phyloP scores from a whole-genome alignment of 2,113 vertebrate species.

The Brachionichthys hirsutus region DNA sequence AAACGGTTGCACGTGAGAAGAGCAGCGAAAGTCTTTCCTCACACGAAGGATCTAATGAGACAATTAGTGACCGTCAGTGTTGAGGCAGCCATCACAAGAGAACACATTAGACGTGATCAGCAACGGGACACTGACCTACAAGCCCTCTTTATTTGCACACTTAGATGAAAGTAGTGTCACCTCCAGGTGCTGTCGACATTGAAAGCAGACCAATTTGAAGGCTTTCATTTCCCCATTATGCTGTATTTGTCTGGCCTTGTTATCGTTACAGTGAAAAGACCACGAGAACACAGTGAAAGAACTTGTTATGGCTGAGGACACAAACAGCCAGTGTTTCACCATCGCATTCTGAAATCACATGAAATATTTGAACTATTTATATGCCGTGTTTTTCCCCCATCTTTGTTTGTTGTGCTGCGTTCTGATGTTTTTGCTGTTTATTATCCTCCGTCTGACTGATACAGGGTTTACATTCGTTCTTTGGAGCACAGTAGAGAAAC shows the following conservation, averaged over 20 bases:
- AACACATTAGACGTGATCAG: conserved; percentile 18
- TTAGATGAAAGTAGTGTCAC: not conserved
- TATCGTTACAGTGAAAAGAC: conserved; percentile 42
- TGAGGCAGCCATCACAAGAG: conserved; percentile 36
- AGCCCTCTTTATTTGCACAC: not conserved
- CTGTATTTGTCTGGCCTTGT: conserved; percentile 2
- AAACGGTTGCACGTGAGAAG: conserved; percentile 27
- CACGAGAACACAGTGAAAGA: conserved; percentile 23
- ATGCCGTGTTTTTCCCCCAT: conserved; percentile 38
- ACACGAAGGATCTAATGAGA: conserved; percentile 23
- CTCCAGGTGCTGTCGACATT: not conserved
- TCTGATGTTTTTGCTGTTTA: conserved; percentile 69
- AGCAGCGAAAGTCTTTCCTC: conserved; percentile 42
- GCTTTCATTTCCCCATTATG: not conserved
- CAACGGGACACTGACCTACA: conserved; percentile 3
- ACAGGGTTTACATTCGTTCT: conserved; percentile 71
- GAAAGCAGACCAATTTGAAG: conserved; percentile 2
- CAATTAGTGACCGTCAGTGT: conserved; percentile 26
- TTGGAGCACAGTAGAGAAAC: conserved; percentile 61
- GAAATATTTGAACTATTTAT: conserved; percentile 79
- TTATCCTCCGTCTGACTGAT: conserved; percentile 73
- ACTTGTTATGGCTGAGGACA: conserved; percentile 57
- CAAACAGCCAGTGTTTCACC: conserved; percentile 73
- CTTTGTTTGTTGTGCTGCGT: conserved; percentile 61
- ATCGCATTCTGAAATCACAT: conserved; percentile 69